Evolutionary conservation across 2,797 vertebrate species (phyloP).

Genomic region (Eospalax fontanierii): DNA sequence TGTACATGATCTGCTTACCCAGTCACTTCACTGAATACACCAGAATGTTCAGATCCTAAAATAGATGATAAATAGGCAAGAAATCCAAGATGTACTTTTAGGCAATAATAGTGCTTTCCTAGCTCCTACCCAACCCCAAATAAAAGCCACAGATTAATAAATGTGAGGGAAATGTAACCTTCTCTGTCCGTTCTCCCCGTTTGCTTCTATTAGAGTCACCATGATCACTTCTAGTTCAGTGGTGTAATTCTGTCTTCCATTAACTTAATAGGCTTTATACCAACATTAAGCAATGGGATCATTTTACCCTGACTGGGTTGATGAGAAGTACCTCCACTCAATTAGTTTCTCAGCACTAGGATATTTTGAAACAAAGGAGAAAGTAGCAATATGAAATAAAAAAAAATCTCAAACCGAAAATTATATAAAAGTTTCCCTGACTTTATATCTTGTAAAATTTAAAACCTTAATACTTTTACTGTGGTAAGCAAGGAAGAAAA

Average conservation of each 20-base stretch:
- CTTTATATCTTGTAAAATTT: neutral
- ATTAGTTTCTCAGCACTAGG: conserved; percentile 76
- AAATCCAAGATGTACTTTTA: neutral
- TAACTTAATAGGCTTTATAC: conserved; percentile 78
- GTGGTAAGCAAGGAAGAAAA: neutral
- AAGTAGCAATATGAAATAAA: conserved; percentile 61
- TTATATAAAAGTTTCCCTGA: conserved; percentile 49
- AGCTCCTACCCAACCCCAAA: neutral
- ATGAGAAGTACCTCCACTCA: conserved; percentile 79
- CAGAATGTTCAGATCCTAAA: neutral
- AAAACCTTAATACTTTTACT: neutral
- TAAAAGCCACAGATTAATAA: neutral
- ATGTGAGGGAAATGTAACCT: conserved; percentile 8
- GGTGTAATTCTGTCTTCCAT: conserved; percentile 76
- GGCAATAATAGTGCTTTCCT: rapidly evolving
- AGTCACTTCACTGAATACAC: neutral
- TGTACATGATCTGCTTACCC: neutral
- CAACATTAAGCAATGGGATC: conserved; percentile 73
- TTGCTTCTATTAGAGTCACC: conserved; percentile 2
- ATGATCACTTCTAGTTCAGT: conserved; percentile 54
- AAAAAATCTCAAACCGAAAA: conserved; percentile 45
- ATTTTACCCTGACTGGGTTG: conserved; percentile 76
- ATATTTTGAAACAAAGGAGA: conserved; percentile 71
- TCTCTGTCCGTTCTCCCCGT: conserved; percentile 24
- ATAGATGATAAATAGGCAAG: neutral